Percentiles rank a stretch among this genome's conserved stretches.
phyloP scores from a whole-genome alignment of 2,113 vertebrate genomes.

The Pavo muticus region DNA sequence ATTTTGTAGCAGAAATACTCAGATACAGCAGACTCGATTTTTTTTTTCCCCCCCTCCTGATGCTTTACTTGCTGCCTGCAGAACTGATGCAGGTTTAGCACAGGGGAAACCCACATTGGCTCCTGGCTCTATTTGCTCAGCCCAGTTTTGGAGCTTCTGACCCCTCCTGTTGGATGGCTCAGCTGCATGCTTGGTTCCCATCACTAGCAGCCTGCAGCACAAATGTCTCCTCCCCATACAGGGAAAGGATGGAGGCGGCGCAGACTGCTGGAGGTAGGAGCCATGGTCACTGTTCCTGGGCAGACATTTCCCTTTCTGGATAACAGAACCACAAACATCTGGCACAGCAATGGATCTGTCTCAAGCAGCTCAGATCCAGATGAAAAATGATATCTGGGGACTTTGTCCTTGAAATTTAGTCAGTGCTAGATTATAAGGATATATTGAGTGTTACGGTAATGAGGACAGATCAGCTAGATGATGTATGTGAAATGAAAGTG shows the following conservation, averaged over 20 bases:
- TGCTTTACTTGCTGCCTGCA: background rate
- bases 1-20: fast-evolving
- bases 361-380: background rate
- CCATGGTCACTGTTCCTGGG: fast-evolving
- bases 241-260: background rate
- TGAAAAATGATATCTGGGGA: background rate
- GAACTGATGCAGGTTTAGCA: background rate
- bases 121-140: background rate
- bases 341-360: background rate
- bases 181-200: background rate
- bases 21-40: background rate
- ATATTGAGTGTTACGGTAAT: background rate
- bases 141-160: background rate
- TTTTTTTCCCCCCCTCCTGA: background rate
- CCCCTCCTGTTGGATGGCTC: background rate
- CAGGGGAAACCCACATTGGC: background rate
- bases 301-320: fast-evolving
- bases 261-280: background rate
- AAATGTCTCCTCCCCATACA: fast-evolving
- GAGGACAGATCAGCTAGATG: background rate
- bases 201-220: fast-evolving
- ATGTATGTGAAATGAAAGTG: background rate
- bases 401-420: background rate
- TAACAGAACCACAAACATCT: background rate
- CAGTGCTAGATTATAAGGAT: background rate